Evolutionary conservation across 2,888 invertebrate species (phyloP).

Genomic region (Nudaria mundana): DNA sequence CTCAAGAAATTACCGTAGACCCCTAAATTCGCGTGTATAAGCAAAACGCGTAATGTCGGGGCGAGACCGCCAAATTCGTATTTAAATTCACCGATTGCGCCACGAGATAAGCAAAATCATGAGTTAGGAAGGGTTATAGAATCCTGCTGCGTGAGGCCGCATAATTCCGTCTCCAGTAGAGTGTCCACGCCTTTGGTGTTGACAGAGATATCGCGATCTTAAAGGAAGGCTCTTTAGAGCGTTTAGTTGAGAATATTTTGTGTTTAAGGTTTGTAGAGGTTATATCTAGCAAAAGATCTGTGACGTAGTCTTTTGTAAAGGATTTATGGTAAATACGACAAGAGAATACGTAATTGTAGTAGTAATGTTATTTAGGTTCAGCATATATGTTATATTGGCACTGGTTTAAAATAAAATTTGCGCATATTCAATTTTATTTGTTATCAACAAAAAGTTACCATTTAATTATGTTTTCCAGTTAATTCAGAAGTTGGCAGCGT

Average conservation of each 20-base stretch:
- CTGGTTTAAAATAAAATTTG: too few relatives aligned
- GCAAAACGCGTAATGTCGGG: conserved; percentile 56
- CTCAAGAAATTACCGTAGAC: conserved; percentile 47
- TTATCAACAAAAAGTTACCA: too few relatives aligned
- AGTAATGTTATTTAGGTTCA: too few relatives aligned
- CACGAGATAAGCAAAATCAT: conserved; percentile 77
- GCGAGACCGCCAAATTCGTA: conserved; percentile 66
- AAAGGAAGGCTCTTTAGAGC: conserved; percentile 36
- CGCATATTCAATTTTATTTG: too few relatives aligned
- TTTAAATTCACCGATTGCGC: conserved; percentile 74
- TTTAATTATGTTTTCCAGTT: too few relatives aligned
- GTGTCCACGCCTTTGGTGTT: conserved; percentile 47
- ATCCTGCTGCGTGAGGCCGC: conserved; percentile 73
- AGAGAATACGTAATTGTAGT: too few relatives aligned
- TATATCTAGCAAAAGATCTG: conserved; percentile 29
- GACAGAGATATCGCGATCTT: conserved; percentile 45
- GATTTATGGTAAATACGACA: too few relatives aligned
- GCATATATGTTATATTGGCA: too few relatives aligned
- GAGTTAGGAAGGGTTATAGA: conserved; percentile 75
- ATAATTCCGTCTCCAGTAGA: conserved; percentile 66
- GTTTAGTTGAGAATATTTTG: conserved; percentile 29
- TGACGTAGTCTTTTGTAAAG: conserved; percentile 25
- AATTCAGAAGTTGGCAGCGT: too few relatives aligned
- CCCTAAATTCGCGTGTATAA: conserved; percentile 60
- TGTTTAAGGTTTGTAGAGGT: conserved; percentile 33